Base-by-base conservation (phyloP, 2,113 vertebrate genomes). In the Ptychochromis oligacanthus region DNA sequence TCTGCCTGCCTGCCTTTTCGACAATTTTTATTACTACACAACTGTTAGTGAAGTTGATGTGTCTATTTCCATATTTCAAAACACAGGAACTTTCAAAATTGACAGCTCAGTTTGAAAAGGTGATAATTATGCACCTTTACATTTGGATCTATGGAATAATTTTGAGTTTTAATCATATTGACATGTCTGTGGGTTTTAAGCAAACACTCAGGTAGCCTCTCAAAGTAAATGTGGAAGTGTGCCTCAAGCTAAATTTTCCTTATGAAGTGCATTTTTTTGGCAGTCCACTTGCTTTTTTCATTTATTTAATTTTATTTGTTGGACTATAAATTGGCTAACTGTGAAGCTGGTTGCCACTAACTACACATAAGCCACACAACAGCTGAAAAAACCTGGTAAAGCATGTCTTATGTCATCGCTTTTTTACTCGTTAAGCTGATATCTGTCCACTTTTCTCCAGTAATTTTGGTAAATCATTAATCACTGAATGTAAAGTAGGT, bases 61-160 rank as follows among this genome's bases (percentile, higher is more conserved):
- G n/a, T 31, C 26, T 52, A 6, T 52, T 6, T n/a, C 11, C 20
- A 1, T 20, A 72, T 72, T 52, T 72, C 24, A 72, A 72, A 52
- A 52, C 43, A 46, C 17, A 72, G 24, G 43, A 52, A 1, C 43
- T 31, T 31, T 20, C 24, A 52, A 72, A 72, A 52, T 31, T 72
- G 6, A 52, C 46, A 31, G 40, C 11, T 14, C 43, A 26, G 26
- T 34, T 11, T 75, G 13, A 77, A 34, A 76, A 54, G n/a, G 43
- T 5, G 18, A 28, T 40, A 72, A 56, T 83, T 67, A 67, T 54
- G 14, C 46, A 62, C 46, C 43, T 75, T 87, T 75, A 36, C 15
- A 55, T 24, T 43, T 20, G 13, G 13, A 17, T 18, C 13, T 7
- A 15, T 38, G 12, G 22, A 43, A 22, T 49, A 15, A 10, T 65